These are phyloP conservation scores for Hassar affinis DNA, from an alignment of 2,113 vertebrate species.

Conservation along the genomic window DNA sequence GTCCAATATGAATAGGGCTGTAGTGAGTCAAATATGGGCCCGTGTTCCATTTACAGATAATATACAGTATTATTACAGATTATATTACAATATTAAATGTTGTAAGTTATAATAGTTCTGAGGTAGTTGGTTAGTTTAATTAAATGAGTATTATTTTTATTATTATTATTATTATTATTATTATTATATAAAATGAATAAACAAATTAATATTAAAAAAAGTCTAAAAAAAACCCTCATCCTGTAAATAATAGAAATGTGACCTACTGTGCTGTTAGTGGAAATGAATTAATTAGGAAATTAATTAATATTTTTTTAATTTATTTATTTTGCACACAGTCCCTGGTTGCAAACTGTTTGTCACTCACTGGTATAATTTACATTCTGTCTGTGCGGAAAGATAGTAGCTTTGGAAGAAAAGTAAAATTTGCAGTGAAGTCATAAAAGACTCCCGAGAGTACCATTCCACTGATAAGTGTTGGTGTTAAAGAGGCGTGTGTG, in stretches of 20 bases:
- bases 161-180: no score
- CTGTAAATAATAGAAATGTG: no score
- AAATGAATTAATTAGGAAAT: no score
- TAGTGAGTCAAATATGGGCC: neutral
- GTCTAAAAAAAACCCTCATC: no score
- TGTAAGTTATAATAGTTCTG: neutral
- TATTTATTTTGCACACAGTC: no score
- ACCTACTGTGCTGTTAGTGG: no score
- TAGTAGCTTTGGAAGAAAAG: neutral
- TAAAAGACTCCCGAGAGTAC: neutral
- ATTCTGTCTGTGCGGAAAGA: neutral
- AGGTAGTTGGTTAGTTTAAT: neutral
- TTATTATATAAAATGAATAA: no score
- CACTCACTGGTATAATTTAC: no score
- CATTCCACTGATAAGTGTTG: neutral
- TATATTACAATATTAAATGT: neutral
- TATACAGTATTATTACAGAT: no score
- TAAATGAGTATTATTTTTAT: neutral
- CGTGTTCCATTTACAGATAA: neutral
- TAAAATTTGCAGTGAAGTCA: neutral
- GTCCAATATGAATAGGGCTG: no score
- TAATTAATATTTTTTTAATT: no score
- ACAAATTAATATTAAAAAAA: no score
- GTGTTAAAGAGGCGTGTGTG: neutral
- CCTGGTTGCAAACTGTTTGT: neutral